phyloP scores from a whole-genome alignment of 2,797 vertebrate species.

The Dryobates pubescens region DNA sequence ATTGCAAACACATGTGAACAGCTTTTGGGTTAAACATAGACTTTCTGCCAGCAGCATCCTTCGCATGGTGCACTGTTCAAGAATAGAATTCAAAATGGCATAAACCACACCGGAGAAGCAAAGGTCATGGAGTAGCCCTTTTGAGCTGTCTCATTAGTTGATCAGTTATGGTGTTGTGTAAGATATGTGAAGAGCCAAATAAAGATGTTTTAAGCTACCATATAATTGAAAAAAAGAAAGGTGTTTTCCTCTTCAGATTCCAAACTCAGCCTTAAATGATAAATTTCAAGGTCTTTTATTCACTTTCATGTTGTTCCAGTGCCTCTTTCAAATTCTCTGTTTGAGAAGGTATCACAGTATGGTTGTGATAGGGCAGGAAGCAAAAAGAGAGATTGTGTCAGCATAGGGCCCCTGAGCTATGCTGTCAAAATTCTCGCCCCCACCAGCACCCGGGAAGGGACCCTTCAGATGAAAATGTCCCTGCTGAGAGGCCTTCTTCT shows the following conservation, averaged over 20 bases:
- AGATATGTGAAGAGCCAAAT: background rate
- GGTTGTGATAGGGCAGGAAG: background rate
- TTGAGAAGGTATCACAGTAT: background rate
- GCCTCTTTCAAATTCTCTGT: constrained; percentile 1
- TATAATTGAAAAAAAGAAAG: background rate
- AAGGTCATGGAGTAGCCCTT: background rate
- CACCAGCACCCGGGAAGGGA: background rate
- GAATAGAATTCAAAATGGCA: background rate
- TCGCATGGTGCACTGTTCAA: background rate
- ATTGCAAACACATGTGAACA: background rate
- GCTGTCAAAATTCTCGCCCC: background rate
- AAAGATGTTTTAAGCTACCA: background rate
- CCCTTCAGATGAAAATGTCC: constrained; percentile 1
- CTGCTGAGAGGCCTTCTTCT: constrained; percentile 26
- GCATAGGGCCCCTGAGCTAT: background rate
- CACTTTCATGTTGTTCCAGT: constrained; percentile 1
- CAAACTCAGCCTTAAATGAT: background rate
- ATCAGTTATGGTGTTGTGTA: fast-evolving
- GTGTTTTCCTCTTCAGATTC: background rate
- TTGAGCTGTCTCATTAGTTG: background rate
- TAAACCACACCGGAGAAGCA: background rate
- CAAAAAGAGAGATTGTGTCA: background rate
- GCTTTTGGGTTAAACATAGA: background rate
- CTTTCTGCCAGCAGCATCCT: background rate
- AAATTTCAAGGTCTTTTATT: constrained; percentile 18